Base-by-base conservation (phyloP, 2,888 invertebrate species). In the Sympetrum striolatum region DNA sequence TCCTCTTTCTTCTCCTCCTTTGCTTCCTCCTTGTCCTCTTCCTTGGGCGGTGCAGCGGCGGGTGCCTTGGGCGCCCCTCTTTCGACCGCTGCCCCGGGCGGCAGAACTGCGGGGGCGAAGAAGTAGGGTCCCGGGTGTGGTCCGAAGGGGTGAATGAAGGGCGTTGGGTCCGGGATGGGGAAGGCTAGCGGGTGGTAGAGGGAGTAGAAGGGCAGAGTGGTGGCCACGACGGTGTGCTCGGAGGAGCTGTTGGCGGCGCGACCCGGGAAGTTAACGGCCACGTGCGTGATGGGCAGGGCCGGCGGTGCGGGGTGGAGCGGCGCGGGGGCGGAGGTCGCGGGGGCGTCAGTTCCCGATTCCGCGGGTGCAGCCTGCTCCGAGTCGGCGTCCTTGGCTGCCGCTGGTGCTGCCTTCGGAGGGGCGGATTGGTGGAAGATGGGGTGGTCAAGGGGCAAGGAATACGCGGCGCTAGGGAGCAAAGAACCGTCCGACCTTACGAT, bases 401-500 rank as follows among this genome's bases (percentile, higher is more conserved):
- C 58, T 53, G 82, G 35, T 18, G 31, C 58, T 53, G 82, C 53
- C 35, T 58, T 37, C 14, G 86, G 25, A 31, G 31, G 35, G n/a
- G 64, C 31, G 12, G 81, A 18, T 4, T 22, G 35, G 60, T 86
- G 86, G 86, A 86, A 86, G 60, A 86, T 86, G 37, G 86, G 86
- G 64, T 86, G 86, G 60, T 86, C 86, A 12, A 86, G 64, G 37
- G 86, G 86, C 58, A 86, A 64, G 64, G 86, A 86, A 37, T 86
- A 81, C 5, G 97, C 96, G 91, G 96, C 95, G 92, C 97, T 97
- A 0, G 97, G 96, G 90, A 96, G 95, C 90, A 97, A 93, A 93
- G 96, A 96, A 93, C 97, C 97, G 93, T 96, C 96, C 8, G 97
- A 96, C 4, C 96, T 97, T 93, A 97, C 96, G 91, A 97, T 95